These are phyloP conservation scores for Enteromius thamalakanensis DNA, from an alignment of 2,797 vertebrate species.

Conservation along the genomic window DNA sequence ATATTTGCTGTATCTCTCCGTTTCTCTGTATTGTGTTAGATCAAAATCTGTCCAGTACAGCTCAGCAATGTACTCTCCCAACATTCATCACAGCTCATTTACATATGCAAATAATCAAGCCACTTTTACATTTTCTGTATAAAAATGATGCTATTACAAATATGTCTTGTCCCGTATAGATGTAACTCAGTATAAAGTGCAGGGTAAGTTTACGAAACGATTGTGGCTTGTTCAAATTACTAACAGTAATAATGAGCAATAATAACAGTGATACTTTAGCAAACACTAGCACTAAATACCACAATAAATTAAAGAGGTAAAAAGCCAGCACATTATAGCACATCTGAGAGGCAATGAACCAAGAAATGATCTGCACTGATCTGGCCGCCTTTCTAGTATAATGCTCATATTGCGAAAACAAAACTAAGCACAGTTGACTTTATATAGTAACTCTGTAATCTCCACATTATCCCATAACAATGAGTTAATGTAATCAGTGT, in stretches of 20 bases:
- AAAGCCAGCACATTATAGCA: slow-evolving; percentile 1
- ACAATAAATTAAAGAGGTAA: slow-evolving; percentile 10
- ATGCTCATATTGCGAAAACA: slow-evolving; percentile 17
- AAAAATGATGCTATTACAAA: neutral
- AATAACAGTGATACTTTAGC: slow-evolving; percentile 4
- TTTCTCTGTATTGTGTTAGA: slow-evolving; percentile 32
- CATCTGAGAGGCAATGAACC: slow-evolving; percentile 21
- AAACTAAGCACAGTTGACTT: slow-evolving; percentile 13
- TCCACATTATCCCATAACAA: slow-evolving; percentile 24
- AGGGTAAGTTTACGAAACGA: neutral
- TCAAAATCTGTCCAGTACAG: slow-evolving; percentile 4
- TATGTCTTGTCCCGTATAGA: neutral
- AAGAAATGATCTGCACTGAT: slow-evolving; percentile 5
- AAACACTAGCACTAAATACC: neutral
- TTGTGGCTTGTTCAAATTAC: neutral
- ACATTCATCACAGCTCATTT: neutral
- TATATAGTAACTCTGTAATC: slow-evolving; percentile 15
- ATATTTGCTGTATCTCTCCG: slow-evolving; percentile 3
- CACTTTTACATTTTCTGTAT: neutral
- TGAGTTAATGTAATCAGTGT: slow-evolving; percentile 37
- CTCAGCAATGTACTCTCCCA: neutral
- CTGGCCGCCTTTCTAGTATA: neutral
- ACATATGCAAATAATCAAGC: neutral
- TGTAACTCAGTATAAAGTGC: neutral
- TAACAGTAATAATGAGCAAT: neutral